Evolutionary conservation across 2,113 vertebrate genomes (phyloP).

Genomic region (Labeo rohita): DNA sequence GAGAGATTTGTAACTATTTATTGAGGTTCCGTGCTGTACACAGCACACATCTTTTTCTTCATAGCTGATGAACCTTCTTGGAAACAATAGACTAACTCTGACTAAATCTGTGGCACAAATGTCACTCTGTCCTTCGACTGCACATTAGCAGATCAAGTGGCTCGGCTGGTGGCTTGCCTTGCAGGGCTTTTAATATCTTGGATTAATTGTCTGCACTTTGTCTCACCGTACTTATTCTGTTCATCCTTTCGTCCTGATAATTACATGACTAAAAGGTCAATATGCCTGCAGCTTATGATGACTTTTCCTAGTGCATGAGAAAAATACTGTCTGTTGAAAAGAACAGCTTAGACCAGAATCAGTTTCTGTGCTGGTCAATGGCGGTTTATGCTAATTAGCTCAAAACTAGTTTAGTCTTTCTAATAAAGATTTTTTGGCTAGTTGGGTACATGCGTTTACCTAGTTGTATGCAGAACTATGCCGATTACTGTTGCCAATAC

Average conservation of each 20-base stretch:
- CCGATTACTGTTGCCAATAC: too few species aligned
- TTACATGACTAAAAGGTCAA: slow-evolving; percentile 4
- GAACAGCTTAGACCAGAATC: background rate
- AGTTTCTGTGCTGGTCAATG: background rate
- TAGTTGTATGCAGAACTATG: too few species aligned
- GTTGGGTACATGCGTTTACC: background rate
- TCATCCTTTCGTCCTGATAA: slow-evolving; percentile 1
- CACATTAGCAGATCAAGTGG: slow-evolving; percentile 1
- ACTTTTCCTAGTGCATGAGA: background rate
- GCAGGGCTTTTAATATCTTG: slow-evolving; percentile 9
- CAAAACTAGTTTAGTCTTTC: background rate
- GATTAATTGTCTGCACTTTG: slow-evolving; percentile 17
- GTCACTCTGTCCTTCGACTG: background rate
- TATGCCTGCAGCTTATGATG: slow-evolving; percentile 1
- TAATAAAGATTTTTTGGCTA: background rate
- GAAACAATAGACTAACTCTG: background rate
- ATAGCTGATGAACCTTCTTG: too few species aligned
- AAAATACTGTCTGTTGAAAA: slow-evolving; percentile 7
- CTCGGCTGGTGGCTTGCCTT: slow-evolving; percentile 1
- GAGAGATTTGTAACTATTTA: background rate
- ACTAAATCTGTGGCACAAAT: slow-evolving; percentile 23
- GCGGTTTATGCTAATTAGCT: background rate
- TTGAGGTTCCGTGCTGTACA: background rate
- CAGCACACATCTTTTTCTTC: background rate
- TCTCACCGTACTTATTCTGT: slow-evolving; percentile 11